Evolutionary conservation across 2,113 vertebrate genomes (phyloP), one percentile per base, ranked within the genome.

Genomic region (Cynocephalus volans): DNA sequence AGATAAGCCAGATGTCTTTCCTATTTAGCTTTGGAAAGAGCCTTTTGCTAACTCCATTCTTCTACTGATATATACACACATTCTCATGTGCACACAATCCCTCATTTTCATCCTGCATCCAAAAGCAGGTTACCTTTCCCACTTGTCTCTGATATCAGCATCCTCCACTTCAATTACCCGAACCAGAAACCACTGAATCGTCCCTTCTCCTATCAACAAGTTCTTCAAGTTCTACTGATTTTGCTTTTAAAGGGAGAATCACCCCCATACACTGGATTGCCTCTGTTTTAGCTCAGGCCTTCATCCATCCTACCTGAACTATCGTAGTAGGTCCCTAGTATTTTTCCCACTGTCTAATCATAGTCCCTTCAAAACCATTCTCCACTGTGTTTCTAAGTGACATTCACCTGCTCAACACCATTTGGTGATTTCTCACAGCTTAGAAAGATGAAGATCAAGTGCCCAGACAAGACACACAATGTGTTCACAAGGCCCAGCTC

Each of bases 321-420:
- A 3, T 3, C 70, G 52, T 6, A 70, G 45, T 2, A 18, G 19
- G 8, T 54, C n/a, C 4, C 1, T 36, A 15, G 4, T 28, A 28
- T 24, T 64, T 73, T 77, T 17, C 69, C 62, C n/a, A 17, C 85
- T 94, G 41, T 72, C 60, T n/a, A 33, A 17, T 41, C 1, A 2
- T 5, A 26, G 4, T 33, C 80, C n/a, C 72, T 95, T 93, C 0
- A 0, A 48, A 79, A 77, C 62, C 67, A 77, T 83, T 88, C 50
- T 79, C 41, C 10, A 23, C n/a, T 62, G n/a, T 95, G 56, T 88
- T 96, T 93, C 79, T 56, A 62, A 76, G 60, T 75, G 70, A 24
- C 41, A 45, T 64, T 60, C 31, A 31, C 31, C 65, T 79, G 45
- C 41, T 84, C 77, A 67, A 45, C 62, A 67, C 17, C 73, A 33